Conservation (phyloP, 1,140 invertebrate genomes). For the Wiebesia pumilae region DNA sequence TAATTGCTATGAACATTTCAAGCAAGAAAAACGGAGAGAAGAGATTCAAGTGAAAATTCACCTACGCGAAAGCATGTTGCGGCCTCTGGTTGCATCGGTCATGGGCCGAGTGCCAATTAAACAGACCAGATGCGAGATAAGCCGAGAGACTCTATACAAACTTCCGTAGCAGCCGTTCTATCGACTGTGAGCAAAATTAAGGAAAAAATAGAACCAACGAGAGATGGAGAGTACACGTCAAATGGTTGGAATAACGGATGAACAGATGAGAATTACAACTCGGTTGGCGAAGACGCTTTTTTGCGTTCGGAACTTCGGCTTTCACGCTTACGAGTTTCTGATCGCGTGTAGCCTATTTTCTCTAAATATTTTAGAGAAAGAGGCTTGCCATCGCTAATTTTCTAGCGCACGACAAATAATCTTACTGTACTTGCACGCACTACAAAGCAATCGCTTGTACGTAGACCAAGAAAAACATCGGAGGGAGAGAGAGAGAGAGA, state of each 20-base stretch:
- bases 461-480: too few species aligned
- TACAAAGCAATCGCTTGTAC: too few species aligned
- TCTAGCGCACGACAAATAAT: too few species aligned
- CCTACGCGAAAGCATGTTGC: not conserved
- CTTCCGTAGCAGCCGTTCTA: not conserved
- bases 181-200: not conserved
- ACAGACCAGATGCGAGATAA: not conserved
- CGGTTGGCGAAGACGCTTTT: not conserved
- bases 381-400: too few species aligned
- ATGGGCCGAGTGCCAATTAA: conserved; percentile 1
- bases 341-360: not conserved
- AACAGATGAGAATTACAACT: not conserved
- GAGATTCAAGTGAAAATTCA: not conserved
- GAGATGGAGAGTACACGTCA: not conserved
- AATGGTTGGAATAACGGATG: not conserved
- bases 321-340: not conserved
- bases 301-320: not conserved
- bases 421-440: too few species aligned
- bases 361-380: too few species aligned
- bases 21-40: not conserved
- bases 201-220: not conserved
- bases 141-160: not conserved
- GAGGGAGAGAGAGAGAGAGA: too few species aligned
- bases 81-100: not conserved
- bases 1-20: not conserved